A percentile compares a stretch with the other conserved stretches of the same genome.
Conservation (phyloP, 2,113 vertebrate genomes). For the Coracopsis vasa region DNA sequence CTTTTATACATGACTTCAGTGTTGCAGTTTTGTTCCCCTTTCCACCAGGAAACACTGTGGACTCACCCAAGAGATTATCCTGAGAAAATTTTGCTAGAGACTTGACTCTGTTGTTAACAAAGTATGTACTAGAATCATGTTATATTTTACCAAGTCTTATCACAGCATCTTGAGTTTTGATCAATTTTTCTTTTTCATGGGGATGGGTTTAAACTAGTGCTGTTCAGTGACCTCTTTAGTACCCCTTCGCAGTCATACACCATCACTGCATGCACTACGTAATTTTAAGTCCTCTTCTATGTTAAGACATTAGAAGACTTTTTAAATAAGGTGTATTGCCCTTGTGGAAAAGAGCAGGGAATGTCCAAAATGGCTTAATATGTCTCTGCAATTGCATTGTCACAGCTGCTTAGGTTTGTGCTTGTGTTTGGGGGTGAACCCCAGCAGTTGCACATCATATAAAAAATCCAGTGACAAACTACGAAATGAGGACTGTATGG, state of each 20-base stretch:
- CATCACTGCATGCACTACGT: not conserved
- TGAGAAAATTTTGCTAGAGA: not conserved
- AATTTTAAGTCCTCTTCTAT: not conserved
- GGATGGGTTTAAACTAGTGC: not conserved
- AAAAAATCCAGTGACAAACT: not conserved
- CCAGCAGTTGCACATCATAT: not conserved
- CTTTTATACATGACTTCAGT: not conserved
- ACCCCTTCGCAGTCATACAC: accelerated
- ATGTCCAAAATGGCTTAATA: not conserved
- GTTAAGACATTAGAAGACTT: not conserved
- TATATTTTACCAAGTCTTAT: not conserved
- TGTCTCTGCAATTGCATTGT: not conserved
- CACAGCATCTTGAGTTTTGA: not conserved
- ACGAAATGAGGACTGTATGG: not conserved
- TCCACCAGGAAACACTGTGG: not conserved
- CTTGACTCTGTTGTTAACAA: not conserved
- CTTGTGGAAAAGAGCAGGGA: not conserved
- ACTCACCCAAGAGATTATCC: not conserved
- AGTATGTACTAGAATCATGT: not conserved
- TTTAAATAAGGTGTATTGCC: not conserved
- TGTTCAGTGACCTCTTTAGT: not conserved
- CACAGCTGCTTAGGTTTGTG: not conserved
- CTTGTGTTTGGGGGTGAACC: not conserved
- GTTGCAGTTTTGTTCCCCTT: not conserved
- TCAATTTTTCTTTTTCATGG: not conserved